These are phyloP conservation scores for Pangasius macronema DNA, from an alignment of 2,797 vertebrate genomes.

Conservation along the genomic window DNA sequence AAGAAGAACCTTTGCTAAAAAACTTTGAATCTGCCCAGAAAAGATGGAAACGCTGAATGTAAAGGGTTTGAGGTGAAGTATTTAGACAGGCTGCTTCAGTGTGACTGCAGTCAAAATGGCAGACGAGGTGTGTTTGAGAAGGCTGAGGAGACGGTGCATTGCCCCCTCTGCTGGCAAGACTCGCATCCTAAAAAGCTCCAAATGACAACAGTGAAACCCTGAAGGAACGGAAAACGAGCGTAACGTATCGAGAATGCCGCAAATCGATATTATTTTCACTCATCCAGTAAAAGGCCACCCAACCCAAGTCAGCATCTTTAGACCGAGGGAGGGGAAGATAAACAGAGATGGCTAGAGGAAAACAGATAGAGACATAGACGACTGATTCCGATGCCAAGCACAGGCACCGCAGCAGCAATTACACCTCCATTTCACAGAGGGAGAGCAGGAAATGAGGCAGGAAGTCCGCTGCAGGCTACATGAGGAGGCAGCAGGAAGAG, in stretches of 20 bases:
- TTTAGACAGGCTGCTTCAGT: conserved; percentile 46
- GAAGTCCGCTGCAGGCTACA: conserved; percentile 56
- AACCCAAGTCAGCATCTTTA: neutral
- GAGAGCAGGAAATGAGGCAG: conserved; percentile 59
- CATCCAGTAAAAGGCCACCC: neutral
- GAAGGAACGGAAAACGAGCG: neutral
- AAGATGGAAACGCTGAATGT: conserved; percentile 5
- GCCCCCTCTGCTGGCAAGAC: conserved; percentile 67
- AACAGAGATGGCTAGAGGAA: neutral
- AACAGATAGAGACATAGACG: conserved; percentile 24
- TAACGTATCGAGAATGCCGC: neutral
- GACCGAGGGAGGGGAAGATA: neutral
- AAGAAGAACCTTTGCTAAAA: neutral
- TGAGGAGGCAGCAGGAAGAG: conserved; percentile 49
- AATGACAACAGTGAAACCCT: neutral
- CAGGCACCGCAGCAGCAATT: conserved; percentile 47
- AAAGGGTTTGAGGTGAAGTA: conserved; percentile 29
- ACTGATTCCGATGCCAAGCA: conserved; percentile 42
- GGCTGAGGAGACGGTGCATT: conserved; percentile 44
- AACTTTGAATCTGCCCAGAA: neutral
- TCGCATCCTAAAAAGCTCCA: conserved; percentile 9
- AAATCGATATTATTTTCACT: conserved; percentile 2
- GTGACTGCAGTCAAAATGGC: conserved; percentile 64
- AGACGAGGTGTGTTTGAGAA: conserved; percentile 28
- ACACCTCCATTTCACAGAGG: conserved; percentile 58